Evolutionary conservation across 2,113 vertebrate species (phyloP), one percentile per base, ranked within the genome.

Genomic region (Genyomyrus donnyi): DNA sequence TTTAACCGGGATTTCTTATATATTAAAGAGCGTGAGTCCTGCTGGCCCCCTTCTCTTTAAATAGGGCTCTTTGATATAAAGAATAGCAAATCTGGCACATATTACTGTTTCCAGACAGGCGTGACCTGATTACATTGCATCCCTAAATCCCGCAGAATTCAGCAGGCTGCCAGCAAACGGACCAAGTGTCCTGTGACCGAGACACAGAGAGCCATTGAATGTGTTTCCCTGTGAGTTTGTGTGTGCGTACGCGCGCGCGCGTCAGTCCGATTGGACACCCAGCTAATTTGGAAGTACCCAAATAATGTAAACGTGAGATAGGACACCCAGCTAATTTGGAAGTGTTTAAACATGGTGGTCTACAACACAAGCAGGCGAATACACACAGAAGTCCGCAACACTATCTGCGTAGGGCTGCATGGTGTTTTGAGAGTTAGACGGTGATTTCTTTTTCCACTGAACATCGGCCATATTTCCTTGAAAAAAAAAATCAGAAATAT

Each of bases 41-140:
- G 24, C 1, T 45, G 31, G 24, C 27, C 88, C 19, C 62, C 86
- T 46, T 88, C 42, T 88, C 45, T 62, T 88, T 62, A 49, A 85
- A 85, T 48, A 39, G 83, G 7, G 56, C n/a, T 31, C 24, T 50
- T 49, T 74, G 88, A 89, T 46, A 62, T 39, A 52, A 77, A 89
- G 27, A 70, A 89, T 35, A 21, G n/a, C 58, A 31, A 39, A 48
- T 50, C 70, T 31, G 48, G 88, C 48, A 89, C 62, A 39, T 70
- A 35, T 77, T 80, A 89, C 74, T 80, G 66, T 80, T 89, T 66
- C 45, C 66, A 80, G 88, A 89, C 46, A 70, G 27, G n/a, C 62
- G 48, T 80, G 70, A 49, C 88, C 88, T 35, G 74, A 77, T 89
- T 89, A 89, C 27, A 19, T 27, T 89, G 46, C 88, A 27, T 46